These are phyloP conservation scores for Bombylius major DNA, from an alignment of 2,888 invertebrate species.

Conservation along the genomic window DNA sequence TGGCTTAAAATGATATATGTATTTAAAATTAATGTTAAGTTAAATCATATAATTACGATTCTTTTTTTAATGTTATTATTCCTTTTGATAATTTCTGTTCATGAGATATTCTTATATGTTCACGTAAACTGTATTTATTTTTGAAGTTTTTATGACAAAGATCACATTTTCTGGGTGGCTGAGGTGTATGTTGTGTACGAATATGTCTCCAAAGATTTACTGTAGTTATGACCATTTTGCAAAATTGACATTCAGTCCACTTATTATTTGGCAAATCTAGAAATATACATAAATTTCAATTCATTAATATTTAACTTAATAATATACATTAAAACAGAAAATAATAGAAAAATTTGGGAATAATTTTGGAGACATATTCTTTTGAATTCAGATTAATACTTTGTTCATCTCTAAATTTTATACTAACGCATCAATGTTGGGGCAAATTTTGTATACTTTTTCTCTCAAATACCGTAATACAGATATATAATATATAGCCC, in stretches of 20 bases:
- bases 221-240: constrained; percentile 39
- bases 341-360: no score
- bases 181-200: constrained; percentile 38
- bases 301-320: neutral
- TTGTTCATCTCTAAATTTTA: neutral
- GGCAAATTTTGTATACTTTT: no score
- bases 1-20: no score
- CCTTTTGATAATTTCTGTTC: constrained; percentile 28
- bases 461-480: no score
- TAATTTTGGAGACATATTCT: constrained; percentile 35
- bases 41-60: neutral
- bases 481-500: no score
- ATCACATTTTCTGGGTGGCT: constrained; percentile 37
- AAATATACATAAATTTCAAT: constrained; percentile 25
- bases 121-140: constrained; percentile 37
- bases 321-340: no score
- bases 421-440: no score
- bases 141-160: constrained; percentile 38
- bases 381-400: neutral
- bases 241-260: constrained; percentile 39
- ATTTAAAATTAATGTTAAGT: no score
- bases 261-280: constrained; percentile 38
- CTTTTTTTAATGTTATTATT: constrained; percentile 5
- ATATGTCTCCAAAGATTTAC: constrained; percentile 40
- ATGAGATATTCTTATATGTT: constrained; percentile 37